Conservation (phyloP, 2,888 invertebrate genomes). For the Eilema sororculum region DNA sequence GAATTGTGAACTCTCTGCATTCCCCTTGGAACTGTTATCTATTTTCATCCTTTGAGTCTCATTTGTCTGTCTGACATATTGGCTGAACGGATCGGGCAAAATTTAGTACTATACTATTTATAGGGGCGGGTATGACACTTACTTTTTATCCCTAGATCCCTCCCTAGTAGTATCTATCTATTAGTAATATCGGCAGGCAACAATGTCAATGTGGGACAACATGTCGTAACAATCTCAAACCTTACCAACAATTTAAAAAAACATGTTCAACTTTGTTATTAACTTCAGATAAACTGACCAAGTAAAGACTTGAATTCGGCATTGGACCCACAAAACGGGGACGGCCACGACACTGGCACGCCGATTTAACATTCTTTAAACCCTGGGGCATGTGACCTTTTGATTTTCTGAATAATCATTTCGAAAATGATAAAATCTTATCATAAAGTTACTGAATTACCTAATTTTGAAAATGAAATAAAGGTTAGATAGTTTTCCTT, state of each 20-base stretch:
- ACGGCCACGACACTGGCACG: not conserved
- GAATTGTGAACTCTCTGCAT: too few relatives aligned
- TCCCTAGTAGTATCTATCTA: too few relatives aligned
- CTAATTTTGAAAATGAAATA: not conserved
- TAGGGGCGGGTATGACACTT: too few relatives aligned
- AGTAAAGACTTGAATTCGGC: not conserved
- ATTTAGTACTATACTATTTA: too few relatives aligned
- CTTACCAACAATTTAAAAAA: not conserved
- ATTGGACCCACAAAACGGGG: constrained; percentile 1
- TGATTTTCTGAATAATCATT: not conserved
- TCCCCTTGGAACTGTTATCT: too few relatives aligned
- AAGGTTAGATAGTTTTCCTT: too few relatives aligned
- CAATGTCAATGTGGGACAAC: not conserved
- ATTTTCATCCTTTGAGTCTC: too few relatives aligned
- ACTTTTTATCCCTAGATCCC: too few relatives aligned
- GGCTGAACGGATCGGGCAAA: too few relatives aligned
- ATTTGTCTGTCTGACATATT: too few relatives aligned
- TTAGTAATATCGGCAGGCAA: too few relatives aligned
- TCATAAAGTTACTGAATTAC: not conserved
- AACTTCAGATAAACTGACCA: constrained; percentile 7
- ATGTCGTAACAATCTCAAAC: not conserved
- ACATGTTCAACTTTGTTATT: constrained; percentile 6
- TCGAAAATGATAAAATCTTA: not conserved
- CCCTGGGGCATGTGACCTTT: not conserved
- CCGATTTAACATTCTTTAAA: constrained; percentile 8